These are phyloP conservation scores for Ceyx cyanopectus DNA, from an alignment of 2,113 vertebrate species.

Conservation along the genomic window DNA sequence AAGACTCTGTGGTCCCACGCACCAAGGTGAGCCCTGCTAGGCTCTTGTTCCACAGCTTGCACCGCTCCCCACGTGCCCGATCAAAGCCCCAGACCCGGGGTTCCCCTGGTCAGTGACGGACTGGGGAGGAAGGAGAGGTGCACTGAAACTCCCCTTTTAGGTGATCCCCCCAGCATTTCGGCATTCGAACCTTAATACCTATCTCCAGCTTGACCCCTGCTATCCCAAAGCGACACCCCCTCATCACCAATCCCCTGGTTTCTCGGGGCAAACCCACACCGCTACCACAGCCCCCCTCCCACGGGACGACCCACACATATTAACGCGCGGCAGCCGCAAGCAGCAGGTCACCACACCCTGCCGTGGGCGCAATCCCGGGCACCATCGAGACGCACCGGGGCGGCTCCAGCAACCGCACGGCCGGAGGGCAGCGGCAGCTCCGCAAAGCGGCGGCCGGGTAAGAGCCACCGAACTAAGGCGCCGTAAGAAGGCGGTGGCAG, in stretches of 20 bases:
- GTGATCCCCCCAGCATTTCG: rapidly evolving
- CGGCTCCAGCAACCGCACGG: too few species aligned
- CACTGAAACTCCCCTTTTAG: not conserved
- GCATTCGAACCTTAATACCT: too few species aligned
- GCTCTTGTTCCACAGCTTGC: rapidly evolving
- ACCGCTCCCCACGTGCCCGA: rapidly evolving
- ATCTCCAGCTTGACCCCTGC: not conserved
- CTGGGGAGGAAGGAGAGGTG: too few species aligned
- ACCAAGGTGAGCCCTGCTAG: not conserved
- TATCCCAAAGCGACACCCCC: not conserved
- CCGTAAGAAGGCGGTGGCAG: too few species aligned
- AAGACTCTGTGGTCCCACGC: not conserved
- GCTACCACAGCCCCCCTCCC: rapidly evolving
- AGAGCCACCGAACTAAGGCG: too few species aligned
- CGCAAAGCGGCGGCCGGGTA: too few species aligned
- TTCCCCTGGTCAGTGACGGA: rapidly evolving
- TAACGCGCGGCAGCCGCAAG: not conserved
- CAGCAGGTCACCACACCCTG: not conserved
- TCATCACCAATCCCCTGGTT: not conserved
- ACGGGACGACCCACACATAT: not conserved
- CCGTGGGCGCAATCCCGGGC: too few species aligned
- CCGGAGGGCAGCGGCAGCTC: too few species aligned
- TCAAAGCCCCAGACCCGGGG: not conserved
- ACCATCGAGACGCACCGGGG: rapidly evolving
- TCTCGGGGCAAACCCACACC: not conserved